Base-by-base conservation (phyloP, 2,113 vertebrate genomes). In the Kryptolebias marmoratus region DNA sequence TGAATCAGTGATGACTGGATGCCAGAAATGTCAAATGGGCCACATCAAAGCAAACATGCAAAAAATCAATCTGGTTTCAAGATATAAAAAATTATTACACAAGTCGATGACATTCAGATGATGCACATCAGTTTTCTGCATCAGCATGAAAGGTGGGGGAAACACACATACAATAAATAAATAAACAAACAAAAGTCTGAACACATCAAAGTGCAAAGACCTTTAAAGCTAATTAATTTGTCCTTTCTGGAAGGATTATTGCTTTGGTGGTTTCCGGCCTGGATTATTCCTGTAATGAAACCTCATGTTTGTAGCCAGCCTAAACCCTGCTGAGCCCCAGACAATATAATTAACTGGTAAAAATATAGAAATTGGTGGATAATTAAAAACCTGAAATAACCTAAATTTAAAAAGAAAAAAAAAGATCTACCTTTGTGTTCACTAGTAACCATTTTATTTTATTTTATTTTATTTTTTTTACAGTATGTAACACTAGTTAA, bases 171-270 rank as follows among this genome's bases (percentile, higher is more conserved):
- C 42, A 49, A 64, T 58, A 22, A 22, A 64, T 22, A 44, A 32
- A 73, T 27, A n/a, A 31, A 16, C 73, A 59, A 47, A n/a, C n/a
- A 58, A 36, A 42, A 42, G 65, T 64, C 64, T 77, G 81, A 81
- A 47, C 53, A 85, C 91, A 89, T 93, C 87, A 93, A 90, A 90
- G 88, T 77, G 71, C 79, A 60, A 74, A 50, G 82, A 91, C 91
- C 88, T 93, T 93, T 93, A 85, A 61, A 85, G 77, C 72, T 91
- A 93, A 93, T 93, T 91, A 90, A 90, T 87, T 69, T 91, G 89
- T 90, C 88, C 87, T 92, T 91, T 88, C 76, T 80, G 71, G 77
- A 75, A 69, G 87, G 89, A 93, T 89, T 92, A 89, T 79, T 72
- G 59, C 74, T 71, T 12, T 49, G 62, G 68, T 88, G 77, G 74